Evolutionary conservation across 1,140 invertebrate species (phyloP).

Genomic region (Pachypeltis micranthus): DNA sequence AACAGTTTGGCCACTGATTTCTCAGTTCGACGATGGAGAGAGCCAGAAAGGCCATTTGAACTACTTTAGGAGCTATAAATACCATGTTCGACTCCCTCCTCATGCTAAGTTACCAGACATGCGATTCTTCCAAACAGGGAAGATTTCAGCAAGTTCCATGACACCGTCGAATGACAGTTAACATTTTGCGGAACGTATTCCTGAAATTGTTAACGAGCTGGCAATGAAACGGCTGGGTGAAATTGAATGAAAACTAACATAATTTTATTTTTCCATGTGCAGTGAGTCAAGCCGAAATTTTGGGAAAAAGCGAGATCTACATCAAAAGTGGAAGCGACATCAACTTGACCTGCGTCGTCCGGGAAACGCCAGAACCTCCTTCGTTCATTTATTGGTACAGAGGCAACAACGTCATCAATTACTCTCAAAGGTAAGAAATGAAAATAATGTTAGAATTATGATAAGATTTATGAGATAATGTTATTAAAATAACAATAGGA

Average conservation of each 20-base stretch:
- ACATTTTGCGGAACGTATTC: slow-evolving; percentile 15
- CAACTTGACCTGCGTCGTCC: slow-evolving; percentile 76
- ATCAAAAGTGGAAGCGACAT: slow-evolving; percentile 81
- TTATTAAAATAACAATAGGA: no score
- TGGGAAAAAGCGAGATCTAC: slow-evolving; percentile 70
- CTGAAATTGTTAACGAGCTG: slow-evolving; percentile 5
- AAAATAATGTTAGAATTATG: no score
- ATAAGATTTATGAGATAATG: no score
- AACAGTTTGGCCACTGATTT: no score
- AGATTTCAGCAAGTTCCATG: no score
- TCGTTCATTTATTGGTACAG: slow-evolving; percentile 83
- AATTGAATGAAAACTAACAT: background rate
- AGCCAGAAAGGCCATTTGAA: no score
- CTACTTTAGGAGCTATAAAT: no score
- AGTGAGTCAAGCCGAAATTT: slow-evolving; percentile 82
- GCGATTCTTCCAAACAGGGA: no score
- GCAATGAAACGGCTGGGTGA: background rate
- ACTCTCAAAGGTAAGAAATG: slow-evolving; percentile 48
- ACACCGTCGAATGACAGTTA: no score
- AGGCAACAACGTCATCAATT: slow-evolving; percentile 74
- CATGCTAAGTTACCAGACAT: no score
- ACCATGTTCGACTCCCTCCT: no score
- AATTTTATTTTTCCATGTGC: slow-evolving; percentile 35
- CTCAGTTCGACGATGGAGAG: no score
- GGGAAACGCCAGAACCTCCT: slow-evolving; percentile 75